Base-by-base conservation (phyloP, 2,797 vertebrate species). In the Peromyscus nudipes region DNA sequence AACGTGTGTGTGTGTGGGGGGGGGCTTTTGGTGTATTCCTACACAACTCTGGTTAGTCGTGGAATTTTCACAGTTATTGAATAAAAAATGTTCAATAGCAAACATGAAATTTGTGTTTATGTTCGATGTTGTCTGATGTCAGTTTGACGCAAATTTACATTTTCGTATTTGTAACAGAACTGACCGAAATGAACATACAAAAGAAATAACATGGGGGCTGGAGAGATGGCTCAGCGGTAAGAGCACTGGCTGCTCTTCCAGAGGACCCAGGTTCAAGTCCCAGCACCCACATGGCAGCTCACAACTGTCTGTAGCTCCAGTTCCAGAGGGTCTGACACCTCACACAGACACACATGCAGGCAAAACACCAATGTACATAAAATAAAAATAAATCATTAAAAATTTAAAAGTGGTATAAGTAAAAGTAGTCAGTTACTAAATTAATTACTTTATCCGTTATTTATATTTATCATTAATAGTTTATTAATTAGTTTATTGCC, bases 141-240 rank as follows among this genome's bases (percentile, higher is more conserved):
- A 86, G 34, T 85, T 92, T 79, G 82, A 40, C 73, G 43, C 19
- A 96, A 71, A 92, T 87, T 77, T 91, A 13, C 9, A 86, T 85
- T 89, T 89, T 96, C 43, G 71, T 52, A 80, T 75, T 93, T 92
- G 55, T 14, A 46, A 37, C 23, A 91, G 88, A 80, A 83, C 67
- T 55, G 49, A 80, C 29, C 64, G 0, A 62, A 60, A 19, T 49
- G 29, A 40, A 81, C 2, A 16, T 40, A 11, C 64, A 13, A 79
- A 79, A 71, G 27, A 75, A 89, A 52, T 43, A 73, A 16, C 62
- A 8, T 93, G n/a, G 37, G 19, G 71, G 71, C 21, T 40, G 37
- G 37, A 40, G 71, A 40, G 2, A 73, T 25, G 71, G 71, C 37
- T 73, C 37, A 40, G 4, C 40, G 29, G 71, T 25, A 25, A 43